phyloP scores from a whole-genome alignment of 2,113 vertebrate species.

The Zosterops japonicus region DNA sequence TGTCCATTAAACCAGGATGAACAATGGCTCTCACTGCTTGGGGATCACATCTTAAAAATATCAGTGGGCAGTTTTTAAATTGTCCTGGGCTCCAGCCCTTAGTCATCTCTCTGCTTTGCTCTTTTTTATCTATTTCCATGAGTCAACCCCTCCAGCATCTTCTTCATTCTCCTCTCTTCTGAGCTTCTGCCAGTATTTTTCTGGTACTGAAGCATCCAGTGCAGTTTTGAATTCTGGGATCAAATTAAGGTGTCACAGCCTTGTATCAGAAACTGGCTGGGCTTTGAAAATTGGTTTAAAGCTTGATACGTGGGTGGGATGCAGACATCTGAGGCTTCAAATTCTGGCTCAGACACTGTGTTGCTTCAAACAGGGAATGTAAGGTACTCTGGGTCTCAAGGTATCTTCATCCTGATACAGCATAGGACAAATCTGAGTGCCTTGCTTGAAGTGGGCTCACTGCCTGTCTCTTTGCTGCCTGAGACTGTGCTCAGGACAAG shows the following conservation, averaged over 20 bases:
- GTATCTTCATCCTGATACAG: background rate
- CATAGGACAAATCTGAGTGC: background rate
- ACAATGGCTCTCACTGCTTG: constrained; percentile 17
- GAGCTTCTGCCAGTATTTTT: constrained; percentile 27
- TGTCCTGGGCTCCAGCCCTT: constrained; percentile 35
- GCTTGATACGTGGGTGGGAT: background rate
- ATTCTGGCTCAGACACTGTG: background rate
- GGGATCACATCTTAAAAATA: constrained; percentile 41
- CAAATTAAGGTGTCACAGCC: constrained; percentile 42
- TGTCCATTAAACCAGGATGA: constrained; percentile 23
- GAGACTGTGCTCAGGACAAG: background rate
- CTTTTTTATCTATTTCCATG: constrained; percentile 46
- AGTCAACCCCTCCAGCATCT: constrained; percentile 18
- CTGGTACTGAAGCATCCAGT: background rate
- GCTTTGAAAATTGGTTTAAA: constrained; percentile 15
- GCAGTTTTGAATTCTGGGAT: constrained; percentile 36
- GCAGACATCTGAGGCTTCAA: constrained; percentile 7
- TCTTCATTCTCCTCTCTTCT: constrained; percentile 16
- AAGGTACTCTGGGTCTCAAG: background rate
- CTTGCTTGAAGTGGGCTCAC: background rate
- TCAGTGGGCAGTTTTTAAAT: constrained; percentile 40
- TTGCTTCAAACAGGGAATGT: background rate
- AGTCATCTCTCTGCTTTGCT: constrained; percentile 40
- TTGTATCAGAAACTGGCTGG: background rate
- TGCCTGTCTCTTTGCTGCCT: background rate